Evolutionary conservation across 2,797 vertebrate genomes (phyloP), one percentile per base, ranked within the genome.

Genomic region (Apogon hyalosoma): DNA sequence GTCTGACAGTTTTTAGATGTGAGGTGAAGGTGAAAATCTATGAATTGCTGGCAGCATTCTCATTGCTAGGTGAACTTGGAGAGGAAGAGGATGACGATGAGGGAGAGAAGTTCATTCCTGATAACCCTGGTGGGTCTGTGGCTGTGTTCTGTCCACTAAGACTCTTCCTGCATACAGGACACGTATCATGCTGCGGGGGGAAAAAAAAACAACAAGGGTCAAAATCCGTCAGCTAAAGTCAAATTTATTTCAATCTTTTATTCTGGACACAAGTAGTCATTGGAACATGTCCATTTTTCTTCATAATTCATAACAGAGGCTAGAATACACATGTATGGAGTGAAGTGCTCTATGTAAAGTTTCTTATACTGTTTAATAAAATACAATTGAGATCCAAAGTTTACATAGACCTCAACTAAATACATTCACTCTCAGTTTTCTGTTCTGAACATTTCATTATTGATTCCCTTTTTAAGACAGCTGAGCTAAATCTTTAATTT

Each of bases 161-260:
- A 83, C 97, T 99, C 91, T 99, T 99, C 87, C 98, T 94, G 93
- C 98, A 99, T 71, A 99, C 98, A 0, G 98, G 98, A 92, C 98
- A 99, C 1, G 97, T 97, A 88, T 99, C 98, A 1, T 99, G 98
- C 97, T 99, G 90, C 38, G 12, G 69, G 46, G 19, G 19, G 19
- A 21, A 21, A 21, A 21, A 21, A n/a, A 16, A 59, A 7, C 6
- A 7, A 2, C 7, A 33, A 7, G 13, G 33, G 33, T 36, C 33
- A 36, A 36, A 36, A 36, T 36, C 33, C 9, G 3, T 10, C 7
- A 36, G 9, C 33, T 8, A 36, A 36, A 1, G 8, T 36, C 33
- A 36, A 36, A 36, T 36, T 10, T 36, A 36, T 8, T 9, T 10
- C 33, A 36, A 36, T 36, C 33, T 36, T 9, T 36, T 36, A 36